phyloP scores from a whole-genome alignment of 2,797 vertebrate genomes.

The Coilia nasus region DNA sequence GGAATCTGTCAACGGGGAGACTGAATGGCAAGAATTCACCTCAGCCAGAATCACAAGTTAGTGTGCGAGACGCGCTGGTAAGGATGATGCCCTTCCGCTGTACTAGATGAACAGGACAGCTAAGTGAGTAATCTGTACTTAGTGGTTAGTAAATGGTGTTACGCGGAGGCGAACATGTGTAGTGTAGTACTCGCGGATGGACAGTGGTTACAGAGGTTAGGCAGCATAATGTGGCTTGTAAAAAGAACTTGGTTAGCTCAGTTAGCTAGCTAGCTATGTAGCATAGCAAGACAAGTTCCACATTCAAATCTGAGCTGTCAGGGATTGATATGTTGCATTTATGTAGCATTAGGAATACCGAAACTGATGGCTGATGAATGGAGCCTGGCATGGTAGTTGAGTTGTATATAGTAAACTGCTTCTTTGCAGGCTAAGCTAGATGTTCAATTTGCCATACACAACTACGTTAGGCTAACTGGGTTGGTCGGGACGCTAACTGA shows the following conservation, averaged over 20 bases:
- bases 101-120: neutral
- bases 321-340: neutral
- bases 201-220: neutral
- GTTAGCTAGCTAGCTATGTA: neutral
- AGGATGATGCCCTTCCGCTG: slow-evolving; percentile 70
- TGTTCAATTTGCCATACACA: neutral
- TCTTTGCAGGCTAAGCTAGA: neutral
- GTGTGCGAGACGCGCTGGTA: slow-evolving; percentile 61
- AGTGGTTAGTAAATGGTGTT: neutral
- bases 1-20: slow-evolving; percentile 19
- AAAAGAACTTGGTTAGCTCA: neutral
- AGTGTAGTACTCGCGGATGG: neutral
- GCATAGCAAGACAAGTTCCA: neutral
- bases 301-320: neutral
- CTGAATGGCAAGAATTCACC: slow-evolving; percentile 2
- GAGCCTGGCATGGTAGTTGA: neutral
- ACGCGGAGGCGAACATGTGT: neutral
- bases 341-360: neutral
- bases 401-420: neutral
- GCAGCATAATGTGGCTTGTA: neutral
- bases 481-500: neutral
- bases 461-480: neutral
- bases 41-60: slow-evolving; percentile 48
- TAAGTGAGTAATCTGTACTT: slow-evolving; percentile 25
- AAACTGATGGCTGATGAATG: neutral